phyloP scores from a whole-genome alignment of 2,888 invertebrate genomes.

The Clitarchus hookeri region DNA sequence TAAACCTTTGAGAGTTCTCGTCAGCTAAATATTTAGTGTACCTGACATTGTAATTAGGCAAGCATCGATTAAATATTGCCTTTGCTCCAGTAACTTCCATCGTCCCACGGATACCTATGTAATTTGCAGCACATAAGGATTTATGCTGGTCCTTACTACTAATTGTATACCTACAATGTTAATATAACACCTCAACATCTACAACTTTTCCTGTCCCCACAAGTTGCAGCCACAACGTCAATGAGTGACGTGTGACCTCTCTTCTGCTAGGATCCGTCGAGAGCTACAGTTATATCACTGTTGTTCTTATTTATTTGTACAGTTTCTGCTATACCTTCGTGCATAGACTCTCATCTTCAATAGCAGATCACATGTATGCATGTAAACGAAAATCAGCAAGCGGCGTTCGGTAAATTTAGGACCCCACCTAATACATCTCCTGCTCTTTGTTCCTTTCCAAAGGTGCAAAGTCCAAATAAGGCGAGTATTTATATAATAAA shows the following conservation, averaged over 20 bases:
- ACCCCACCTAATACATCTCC: neutral
- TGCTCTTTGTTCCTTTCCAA: neutral
- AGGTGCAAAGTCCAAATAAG: neutral
- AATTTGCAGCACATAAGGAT: constrained; percentile 14
- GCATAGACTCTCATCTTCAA: neutral
- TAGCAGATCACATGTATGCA: neutral
- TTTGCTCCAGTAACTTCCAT: constrained; percentile 36
- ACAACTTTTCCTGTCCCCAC: neutral
- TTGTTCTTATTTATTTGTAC: neutral
- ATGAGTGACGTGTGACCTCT: neutral
- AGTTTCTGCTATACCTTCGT: neutral
- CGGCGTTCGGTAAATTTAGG: neutral
- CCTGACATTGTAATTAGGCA: constrained; percentile 20
- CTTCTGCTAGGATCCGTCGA: neutral
- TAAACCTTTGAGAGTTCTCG: constrained; percentile 33
- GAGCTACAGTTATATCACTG: neutral
- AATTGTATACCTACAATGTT: neutral
- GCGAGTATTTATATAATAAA: neutral
- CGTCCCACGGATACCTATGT: constrained; percentile 24
- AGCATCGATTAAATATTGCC: constrained; percentile 28
- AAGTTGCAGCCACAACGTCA: neutral
- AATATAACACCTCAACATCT: neutral
- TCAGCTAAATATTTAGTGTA: constrained; percentile 35
- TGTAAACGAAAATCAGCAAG: neutral
- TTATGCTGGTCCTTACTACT: neutral